Evolutionary conservation across 2,888 invertebrate genomes (phyloP).

Genomic region (Drosophila meridiana): DNA sequence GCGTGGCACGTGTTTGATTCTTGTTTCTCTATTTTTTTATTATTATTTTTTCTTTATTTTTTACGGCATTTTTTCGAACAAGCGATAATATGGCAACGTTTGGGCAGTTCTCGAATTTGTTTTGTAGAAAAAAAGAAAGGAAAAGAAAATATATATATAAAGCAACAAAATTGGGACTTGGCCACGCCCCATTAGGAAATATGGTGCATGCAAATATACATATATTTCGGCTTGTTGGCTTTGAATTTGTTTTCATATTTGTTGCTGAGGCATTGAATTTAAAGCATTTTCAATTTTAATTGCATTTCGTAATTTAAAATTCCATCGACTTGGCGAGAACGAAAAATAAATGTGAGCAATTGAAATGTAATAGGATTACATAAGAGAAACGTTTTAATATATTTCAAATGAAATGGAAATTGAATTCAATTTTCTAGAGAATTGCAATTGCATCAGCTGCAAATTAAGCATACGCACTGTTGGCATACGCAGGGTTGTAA

Average conservation of each 20-base stretch:
- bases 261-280: conserved; percentile 16
- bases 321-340: background rate
- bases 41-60: conserved; percentile 19
- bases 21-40: conserved; percentile 10
- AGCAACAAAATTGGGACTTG: background rate
- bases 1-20: conserved; percentile 51
- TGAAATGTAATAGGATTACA: background rate
- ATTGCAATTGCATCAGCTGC: background rate
- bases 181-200: conserved; percentile 30
- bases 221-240: conserved; percentile 17
- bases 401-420: background rate
- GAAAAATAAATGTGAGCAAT: background rate
- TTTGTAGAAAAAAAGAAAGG: conserved; percentile 26
- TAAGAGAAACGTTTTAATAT: background rate
- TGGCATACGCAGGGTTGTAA: background rate
- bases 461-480: background rate
- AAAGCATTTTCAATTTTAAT: conserved; percentile 8
- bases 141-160: background rate
- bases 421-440: background rate
- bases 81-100: conserved; percentile 12
- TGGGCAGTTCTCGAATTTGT: conserved; percentile 22
- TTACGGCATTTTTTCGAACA: conserved; percentile 44
- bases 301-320: conserved; percentile 17
- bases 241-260: conserved; percentile 15
- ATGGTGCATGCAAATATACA: conserved; percentile 3